A percentile compares a stretch with the other conserved stretches of the same genome.
These are phyloP conservation scores for Tympanoctomys barrerae DNA, from an alignment of 2,797 vertebrate genomes.

Conservation along the genomic window DNA sequence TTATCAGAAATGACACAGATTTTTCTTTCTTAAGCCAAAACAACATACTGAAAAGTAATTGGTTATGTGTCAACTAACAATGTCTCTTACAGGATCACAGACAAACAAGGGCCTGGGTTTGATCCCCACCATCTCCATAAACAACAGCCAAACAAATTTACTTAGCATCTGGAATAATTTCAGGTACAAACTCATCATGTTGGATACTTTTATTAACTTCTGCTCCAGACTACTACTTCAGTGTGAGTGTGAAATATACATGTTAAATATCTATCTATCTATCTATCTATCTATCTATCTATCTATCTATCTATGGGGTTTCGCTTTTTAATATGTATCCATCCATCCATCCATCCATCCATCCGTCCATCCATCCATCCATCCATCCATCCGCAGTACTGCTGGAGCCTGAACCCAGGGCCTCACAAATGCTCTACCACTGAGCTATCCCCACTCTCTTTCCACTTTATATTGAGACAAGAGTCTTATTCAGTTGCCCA, in stretches of 20 bases:
- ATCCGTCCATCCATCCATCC: neutral
- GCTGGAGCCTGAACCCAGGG: neutral
- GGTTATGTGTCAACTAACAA: neutral
- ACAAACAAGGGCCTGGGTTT: neutral
- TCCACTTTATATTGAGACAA: neutral
- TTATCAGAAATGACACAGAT: neutral
- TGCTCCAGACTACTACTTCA: neutral
- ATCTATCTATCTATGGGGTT: neutral
- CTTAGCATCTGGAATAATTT: neutral
- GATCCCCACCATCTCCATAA: neutral
- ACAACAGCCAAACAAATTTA: neutral
- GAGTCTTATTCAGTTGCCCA: neutral
- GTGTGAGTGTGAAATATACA: too few species aligned
- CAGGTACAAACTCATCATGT: neutral
- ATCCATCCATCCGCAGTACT: neutral
- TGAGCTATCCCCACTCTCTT: neutral
- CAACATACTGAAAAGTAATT: neutral
- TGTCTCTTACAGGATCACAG: neutral
- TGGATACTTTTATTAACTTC: neutral
- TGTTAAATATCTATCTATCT: too few species aligned
- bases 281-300: neutral
- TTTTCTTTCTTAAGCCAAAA: constrained; percentile 15
- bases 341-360: too few species aligned
- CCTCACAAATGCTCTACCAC: neutral
- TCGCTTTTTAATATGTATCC: too few species aligned